Evolutionary conservation across 2,888 invertebrate genomes (phyloP).

Genomic region (Stegana nigrithorax): DNA sequence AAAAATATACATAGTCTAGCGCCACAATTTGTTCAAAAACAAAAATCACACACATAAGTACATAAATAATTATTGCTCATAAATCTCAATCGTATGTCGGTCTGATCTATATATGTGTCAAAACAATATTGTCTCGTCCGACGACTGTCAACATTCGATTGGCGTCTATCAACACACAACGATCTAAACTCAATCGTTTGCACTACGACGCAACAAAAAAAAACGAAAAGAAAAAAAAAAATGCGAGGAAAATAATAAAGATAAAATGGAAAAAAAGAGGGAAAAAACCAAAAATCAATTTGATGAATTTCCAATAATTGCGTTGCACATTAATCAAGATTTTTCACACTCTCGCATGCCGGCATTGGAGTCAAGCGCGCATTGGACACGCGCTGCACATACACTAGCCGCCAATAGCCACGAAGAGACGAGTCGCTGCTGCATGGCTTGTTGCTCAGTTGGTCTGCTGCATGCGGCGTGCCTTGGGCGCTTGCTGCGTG

Average conservation of each 20-base stretch:
- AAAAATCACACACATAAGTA: background rate
- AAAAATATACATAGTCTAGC: too few species aligned
- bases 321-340: conserved; percentile 47
- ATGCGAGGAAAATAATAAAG: too few species aligned
- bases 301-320: conserved; percentile 36
- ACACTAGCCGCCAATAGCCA: too few species aligned
- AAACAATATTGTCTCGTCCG: conserved; percentile 26
- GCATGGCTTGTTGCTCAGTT: too few species aligned
- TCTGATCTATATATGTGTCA: conserved; percentile 36
- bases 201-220: background rate
- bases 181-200: conserved; percentile 3
- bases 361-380: background rate
- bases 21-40: conserved; percentile 31
- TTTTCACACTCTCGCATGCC: conserved; percentile 27
- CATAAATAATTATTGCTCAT: conserved; percentile 18
- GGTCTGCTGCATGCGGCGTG: too few species aligned
- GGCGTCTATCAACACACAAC: background rate
- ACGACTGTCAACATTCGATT: conserved; percentile 25
- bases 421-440: too few species aligned
- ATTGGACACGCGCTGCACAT: background rate
- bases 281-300: conserved; percentile 17
- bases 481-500: too few species aligned
- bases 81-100: conserved; percentile 35
- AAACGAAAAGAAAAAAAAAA: too few species aligned
- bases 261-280: too few species aligned